Percentiles rank a stretch among this genome's conserved stretches.
Evolutionary conservation across 2,113 vertebrate genomes (phyloP).

Genomic region (Brachyhypopomus gauderio): DNA sequence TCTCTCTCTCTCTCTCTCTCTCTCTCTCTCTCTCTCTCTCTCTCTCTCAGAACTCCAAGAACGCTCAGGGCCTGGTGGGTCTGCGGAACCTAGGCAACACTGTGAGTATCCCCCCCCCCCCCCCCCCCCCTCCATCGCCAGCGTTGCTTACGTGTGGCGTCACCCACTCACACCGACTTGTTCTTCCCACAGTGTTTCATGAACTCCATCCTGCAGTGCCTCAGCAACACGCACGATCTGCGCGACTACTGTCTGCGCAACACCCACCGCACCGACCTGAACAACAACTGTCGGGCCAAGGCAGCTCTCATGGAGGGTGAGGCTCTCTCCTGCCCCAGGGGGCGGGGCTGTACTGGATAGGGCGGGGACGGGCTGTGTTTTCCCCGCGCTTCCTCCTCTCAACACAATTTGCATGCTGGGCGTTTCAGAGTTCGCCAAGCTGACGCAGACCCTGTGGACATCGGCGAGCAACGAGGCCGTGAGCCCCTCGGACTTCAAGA

Average conservation of each 20-base stretch:
- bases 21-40: conserved; percentile 32
- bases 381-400: not conserved
- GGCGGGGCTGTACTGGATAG: too few relatives aligned
- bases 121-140: not conserved
- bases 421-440: conserved; percentile 86
- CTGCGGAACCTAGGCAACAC: conserved; percentile 95
- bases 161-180: not conserved
- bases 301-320: conserved; percentile 88
- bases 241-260: conserved; percentile 91
- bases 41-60: conserved; percentile 84
- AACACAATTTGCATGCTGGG: not conserved
- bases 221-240: conserved; percentile 92
- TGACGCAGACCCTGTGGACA: conserved; percentile 91
- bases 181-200: conserved; percentile 87
- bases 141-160: conserved; percentile 1
- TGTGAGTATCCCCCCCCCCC: conserved; percentile 73
- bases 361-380: too few relatives aligned
- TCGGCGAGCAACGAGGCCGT: conserved; percentile 84
- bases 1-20: conserved; percentile 32
- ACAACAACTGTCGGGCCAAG: conserved; percentile 78
- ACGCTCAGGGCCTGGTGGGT: conserved; percentile 88
- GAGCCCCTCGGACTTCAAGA: conserved; percentile 92
- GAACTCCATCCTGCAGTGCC: conserved; percentile 97
- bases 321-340: not conserved
- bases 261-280: conserved; percentile 83